Evolutionary conservation across 2,113 vertebrate species (phyloP).

Genomic region (Chlorodrepanis virens): DNA sequence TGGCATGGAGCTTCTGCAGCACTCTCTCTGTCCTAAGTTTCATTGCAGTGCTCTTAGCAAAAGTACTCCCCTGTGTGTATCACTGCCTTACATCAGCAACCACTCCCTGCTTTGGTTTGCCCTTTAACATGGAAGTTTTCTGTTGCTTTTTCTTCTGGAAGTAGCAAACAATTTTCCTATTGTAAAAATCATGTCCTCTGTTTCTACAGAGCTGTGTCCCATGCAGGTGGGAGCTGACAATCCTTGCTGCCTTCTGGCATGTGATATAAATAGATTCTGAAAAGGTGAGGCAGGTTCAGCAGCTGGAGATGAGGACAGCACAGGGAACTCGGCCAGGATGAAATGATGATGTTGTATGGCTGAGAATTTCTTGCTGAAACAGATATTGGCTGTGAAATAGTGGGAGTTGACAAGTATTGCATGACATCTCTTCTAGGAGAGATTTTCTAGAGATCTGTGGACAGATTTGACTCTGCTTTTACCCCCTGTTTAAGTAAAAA

Average conservation of each 20-base stretch:
- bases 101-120: background rate
- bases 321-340: background rate
- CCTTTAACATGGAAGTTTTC: background rate
- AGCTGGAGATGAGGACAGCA: background rate
- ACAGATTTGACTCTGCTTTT: background rate
- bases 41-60: background rate
- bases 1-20: background rate
- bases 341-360: background rate
- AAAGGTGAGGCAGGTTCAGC: conserved; percentile 34
- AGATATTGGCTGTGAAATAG: background rate
- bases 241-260: background rate
- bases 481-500: background rate
- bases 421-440: background rate
- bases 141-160: background rate
- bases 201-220: background rate
- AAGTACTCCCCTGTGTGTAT: background rate
- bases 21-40: background rate
- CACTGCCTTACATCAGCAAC: background rate
- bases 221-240: background rate
- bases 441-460: background rate
- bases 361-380: conserved; percentile 1
- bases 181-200: background rate
- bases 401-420: background rate
- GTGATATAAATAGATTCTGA: conserved; percentile 4
- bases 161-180: background rate